These are phyloP conservation scores for Tenthredo livida DNA, from an alignment of 2,888 invertebrate species.

Conservation along the genomic window DNA sequence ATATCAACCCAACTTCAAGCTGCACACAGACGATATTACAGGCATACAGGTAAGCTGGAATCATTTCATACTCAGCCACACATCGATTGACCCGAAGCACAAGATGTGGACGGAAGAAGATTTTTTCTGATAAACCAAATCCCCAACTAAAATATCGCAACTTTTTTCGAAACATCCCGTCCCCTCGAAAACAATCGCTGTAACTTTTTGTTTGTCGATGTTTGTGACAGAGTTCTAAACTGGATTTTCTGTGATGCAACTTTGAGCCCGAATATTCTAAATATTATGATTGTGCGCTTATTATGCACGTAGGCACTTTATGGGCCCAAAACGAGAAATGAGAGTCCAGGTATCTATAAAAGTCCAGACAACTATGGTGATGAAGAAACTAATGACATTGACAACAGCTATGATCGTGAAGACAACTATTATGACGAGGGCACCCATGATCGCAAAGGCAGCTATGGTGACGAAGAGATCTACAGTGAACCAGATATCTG, in stretches of 20 bases:
- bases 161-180: background rate
- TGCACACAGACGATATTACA: constrained; percentile 65
- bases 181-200: too few species aligned
- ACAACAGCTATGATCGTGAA: too few species aligned
- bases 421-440: too few species aligned
- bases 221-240: background rate
- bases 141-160: background rate
- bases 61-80: background rate
- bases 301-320: background rate
- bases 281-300: background rate
- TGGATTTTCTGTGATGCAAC: background rate
- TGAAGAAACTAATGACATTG: too few species aligned
- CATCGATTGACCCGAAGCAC: background rate
- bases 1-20: constrained; percentile 64
- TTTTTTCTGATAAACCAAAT: background rate
- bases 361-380: constrained; percentile 57
- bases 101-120: background rate
- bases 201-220: too few species aligned
- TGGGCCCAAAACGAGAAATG: constrained; percentile 61
- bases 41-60: constrained; percentile 75
- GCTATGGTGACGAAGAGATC: too few species aligned
- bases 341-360: background rate
- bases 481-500: constrained; percentile 81
- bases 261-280: background rate
- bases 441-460: background rate